Base-by-base conservation (phyloP, 1,140 invertebrate genomes). In the Cataglyphis hispanica region DNA sequence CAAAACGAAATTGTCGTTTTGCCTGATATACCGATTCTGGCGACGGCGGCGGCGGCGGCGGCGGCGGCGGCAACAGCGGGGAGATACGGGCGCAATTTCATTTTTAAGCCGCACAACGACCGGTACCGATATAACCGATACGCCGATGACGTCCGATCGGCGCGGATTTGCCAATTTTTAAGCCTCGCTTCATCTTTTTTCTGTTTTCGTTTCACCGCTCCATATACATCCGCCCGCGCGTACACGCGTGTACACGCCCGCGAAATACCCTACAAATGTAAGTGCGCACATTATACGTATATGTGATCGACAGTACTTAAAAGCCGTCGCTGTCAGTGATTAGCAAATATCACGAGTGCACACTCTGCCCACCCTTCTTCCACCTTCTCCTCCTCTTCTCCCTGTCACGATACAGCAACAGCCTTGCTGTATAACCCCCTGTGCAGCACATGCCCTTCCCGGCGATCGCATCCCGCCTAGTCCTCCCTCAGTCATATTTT, bases 111-210 rank as follows among this genome's bases (percentile, higher is more conserved):
- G 89, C 87, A 87, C 89, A 88, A 86, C 88, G 88, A 89, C 91
- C 86, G 89, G 87, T 92, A 88, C 90, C 92, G 90, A 91, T 93
- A 89, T 91, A 92, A 88, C 92, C 93, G 91, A 93, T 93, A 91
- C 92, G 90, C 93, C 93, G 93, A 94, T 94, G 93, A 95, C 92
- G 93, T 94, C 92, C 93, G 94, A 94, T 94, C 93, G 92, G 92
- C 93, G 92, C 93, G 94, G 94, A 94, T 95, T 95, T 94, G 91
- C 92, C 93, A 94, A 94, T 94, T 94, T 93, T 95, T 95, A 95
- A 95, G 93, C 93, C 91, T 92, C 92, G 89, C 85, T 88, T 90
- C 89, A 90, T 91, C 46, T 50, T 93, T 93, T 93, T 91, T 90
- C 66, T 84, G 46, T n/a, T 43, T 56, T 56, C 25, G 66, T 50